Evolutionary conservation across 64 coral and sea anemone species (phyloP), one percentile per base, ranked within the genome.

Genomic region (Dendronephthya gigantea): DNA sequence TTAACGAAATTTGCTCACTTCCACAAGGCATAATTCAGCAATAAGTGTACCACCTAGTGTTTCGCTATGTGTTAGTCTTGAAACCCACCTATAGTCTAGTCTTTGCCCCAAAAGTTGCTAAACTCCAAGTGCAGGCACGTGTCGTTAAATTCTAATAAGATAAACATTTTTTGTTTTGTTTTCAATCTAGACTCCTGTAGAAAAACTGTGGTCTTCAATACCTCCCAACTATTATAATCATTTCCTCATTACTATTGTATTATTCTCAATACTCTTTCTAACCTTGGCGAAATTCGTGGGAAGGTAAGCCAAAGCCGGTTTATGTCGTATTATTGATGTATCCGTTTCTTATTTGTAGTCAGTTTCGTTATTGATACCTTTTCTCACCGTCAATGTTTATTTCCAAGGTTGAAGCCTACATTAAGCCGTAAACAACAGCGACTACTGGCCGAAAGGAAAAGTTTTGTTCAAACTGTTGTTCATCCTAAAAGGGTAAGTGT

Each of bases 371-470:
- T n/a, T n/a, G n/a, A n/a, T n/a, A n/a, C n/a, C n/a, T n/a, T n/a
- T n/a, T n/a, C n/a, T n/a, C n/a, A n/a, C n/a, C n/a, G n/a, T 79
- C 4, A 11, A 13, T 79, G 11, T 79, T 85, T 0, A n/a, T 50
- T 39, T 89, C 33, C 16, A 39, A 97, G 94, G 39, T 65, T 93
- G 66, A 97, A 91, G 65, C 87, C 94, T 39, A 93, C 94, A 5
- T 79, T 97, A 39, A 91, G 91, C 86, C 86, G 94, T 41, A 97
- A 97, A 65, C 94, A 97, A 76, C 92, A 97, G 39, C 88, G 82
- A 79, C n/a, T 83, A 35, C 74, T 97, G 50, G 22, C 90, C 8
- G 94, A 97, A 25, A 88, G 90, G 59, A 90, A 89, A 47, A 68
- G 65, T 33, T 97, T 86, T 89, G 94, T 97, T 12, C 91, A 90